Conservation (phyloP, 92 coral and sea anemone genomes). For the Bergia puertoricense region DNA sequence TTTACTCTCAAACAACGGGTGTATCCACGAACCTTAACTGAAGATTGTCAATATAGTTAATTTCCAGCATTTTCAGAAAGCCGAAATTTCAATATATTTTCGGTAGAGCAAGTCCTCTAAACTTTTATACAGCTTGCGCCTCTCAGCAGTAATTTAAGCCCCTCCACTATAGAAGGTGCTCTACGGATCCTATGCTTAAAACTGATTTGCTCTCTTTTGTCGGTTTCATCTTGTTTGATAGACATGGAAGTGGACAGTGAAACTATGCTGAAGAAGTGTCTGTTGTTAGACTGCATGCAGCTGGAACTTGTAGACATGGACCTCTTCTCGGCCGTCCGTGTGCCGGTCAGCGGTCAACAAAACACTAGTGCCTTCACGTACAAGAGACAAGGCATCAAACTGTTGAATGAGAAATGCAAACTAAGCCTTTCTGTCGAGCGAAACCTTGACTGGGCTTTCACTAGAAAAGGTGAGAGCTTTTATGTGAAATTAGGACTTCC, state of each 20-base stretch:
- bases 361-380: slow-evolving; percentile 59
- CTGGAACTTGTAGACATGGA: slow-evolving; percentile 97
- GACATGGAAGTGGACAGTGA: slow-evolving; percentile 40
- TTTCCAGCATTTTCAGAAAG: too few relatives aligned
- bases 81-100: too few relatives aligned
- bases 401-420: slow-evolving; percentile 88
- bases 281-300: slow-evolving; percentile 85
- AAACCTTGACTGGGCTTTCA: slow-evolving; percentile 96
- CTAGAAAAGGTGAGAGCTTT: slow-evolving; percentile 77
- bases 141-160: too few relatives aligned
- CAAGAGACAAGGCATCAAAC: slow-evolving; percentile 86
- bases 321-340: slow-evolving; percentile 87
- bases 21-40: too few relatives aligned
- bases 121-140: too few relatives aligned
- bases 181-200: too few relatives aligned
- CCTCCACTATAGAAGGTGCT: too few relatives aligned
- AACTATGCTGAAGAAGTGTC: slow-evolving; percentile 26
- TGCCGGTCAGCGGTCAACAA: slow-evolving; percentile 55
- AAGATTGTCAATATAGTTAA: too few relatives aligned
- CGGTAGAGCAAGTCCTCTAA: too few relatives aligned
- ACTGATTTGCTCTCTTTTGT: too few relatives aligned
- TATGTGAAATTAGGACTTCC: not conserved
- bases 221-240: not conserved
- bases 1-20: too few relatives aligned
- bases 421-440: slow-evolving; percentile 87